Base-by-base conservation (phyloP, 2,113 vertebrate species). In the Lepisosteus osseus region DNA sequence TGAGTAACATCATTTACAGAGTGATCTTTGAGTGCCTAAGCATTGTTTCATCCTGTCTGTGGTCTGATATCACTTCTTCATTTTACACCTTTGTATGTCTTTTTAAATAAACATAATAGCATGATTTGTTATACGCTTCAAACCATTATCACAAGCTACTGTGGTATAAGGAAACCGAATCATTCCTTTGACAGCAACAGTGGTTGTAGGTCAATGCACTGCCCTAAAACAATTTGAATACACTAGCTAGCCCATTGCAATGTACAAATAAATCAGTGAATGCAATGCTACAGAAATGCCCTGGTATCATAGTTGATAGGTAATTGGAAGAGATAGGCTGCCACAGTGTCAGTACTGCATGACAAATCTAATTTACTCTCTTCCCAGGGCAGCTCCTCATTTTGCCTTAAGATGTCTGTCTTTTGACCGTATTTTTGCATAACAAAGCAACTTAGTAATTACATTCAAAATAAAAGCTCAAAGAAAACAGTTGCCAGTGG, bases 321-420 rank as follows among this genome's bases (percentile, higher is more conserved):
- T 51, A 67, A 61, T 14, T 54, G 69, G 63, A 75, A 59, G 57
- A 47, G 63, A 62, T 9, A 47, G 45, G 59, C 11, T 54, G 45
- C 40, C 14, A 40, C 56, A 67, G 44, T 59, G 44, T 68, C n/a
- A 67, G 55, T 61, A 59, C 12, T 45, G 8, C 6, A 4, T 61
- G 64, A 29, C 63, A 54, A 55, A 63, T 41, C 14, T 63, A 15
- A 67, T 55, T 54, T 42, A 54, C 14, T 3, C 17, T 64, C 7
- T 5, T n/a, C 6, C 3, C 45, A 17, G 6, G 17, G 62, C 8
- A 63, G 5, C 40, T 56, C 29, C 15, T n/a, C 3, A 11, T 11
- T 47, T 40, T 47, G 8, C 65, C 54, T 40, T 13, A 9, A 29
- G 11, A 40, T 4, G 8, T 17, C 55, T 29, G 44, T 57, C 66